Evolutionary conservation across 2,888 invertebrate genomes (phyloP).

Genomic region (Fissipunctia ypsillon): DNA sequence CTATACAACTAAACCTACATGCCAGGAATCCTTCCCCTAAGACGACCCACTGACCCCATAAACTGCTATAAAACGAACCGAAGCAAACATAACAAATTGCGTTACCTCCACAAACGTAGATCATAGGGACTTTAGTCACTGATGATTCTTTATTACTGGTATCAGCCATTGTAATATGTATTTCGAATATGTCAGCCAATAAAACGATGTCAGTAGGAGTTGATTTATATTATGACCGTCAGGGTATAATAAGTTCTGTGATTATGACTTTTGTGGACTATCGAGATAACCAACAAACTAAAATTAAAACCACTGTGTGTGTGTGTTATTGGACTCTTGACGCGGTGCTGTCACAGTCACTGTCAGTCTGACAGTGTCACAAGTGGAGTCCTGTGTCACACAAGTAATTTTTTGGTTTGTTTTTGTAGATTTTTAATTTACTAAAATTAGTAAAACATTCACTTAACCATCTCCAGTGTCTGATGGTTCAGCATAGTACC

Average conservation of each 20-base stretch:
- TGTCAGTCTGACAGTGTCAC: no score
- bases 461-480: not conserved
- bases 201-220: no score
- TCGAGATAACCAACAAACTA: conserved; percentile 1
- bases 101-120: conserved; percentile 98
- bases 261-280: not conserved
- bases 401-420: not conserved
- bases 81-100: conserved; percentile 5
- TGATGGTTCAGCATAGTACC: not conserved
- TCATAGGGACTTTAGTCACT: conserved; percentile 96
- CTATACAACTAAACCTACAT: not conserved
- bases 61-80: not conserved
- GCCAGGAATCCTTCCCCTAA: no score
- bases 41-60: no score
- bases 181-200: not conserved
- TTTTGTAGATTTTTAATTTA: not conserved
- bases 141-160: conserved; percentile 92
- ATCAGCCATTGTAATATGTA: conserved; percentile 92
- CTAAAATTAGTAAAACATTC: not conserved
- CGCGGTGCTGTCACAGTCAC: no score
- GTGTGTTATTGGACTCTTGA: no score
- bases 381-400: no score
- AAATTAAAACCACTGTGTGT: not conserved
- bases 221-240: no score
- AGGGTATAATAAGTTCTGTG: no score